phyloP scores from a whole-genome alignment of 2,888 invertebrate species.

The Notocelia uddmanniana region DNA sequence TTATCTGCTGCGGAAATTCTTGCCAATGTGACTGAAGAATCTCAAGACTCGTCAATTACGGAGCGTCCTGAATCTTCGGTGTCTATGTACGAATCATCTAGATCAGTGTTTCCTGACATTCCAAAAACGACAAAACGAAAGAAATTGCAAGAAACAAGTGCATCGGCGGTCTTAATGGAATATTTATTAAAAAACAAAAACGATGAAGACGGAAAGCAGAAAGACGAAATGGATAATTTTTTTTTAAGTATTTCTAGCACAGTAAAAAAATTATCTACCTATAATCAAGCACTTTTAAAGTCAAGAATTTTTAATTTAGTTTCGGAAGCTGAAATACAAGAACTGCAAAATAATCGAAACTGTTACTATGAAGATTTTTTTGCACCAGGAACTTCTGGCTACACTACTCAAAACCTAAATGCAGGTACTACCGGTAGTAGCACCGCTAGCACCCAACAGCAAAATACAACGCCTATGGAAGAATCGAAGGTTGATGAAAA shows the following conservation, averaged over 20 bases:
- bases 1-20: no score
- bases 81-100: no score
- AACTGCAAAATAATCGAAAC: slow-evolving; percentile 29
- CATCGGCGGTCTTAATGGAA: slow-evolving; percentile 29
- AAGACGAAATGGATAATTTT: slow-evolving; percentile 34
- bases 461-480: slow-evolving; percentile 34
- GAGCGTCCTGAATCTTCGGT: no score
- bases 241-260: slow-evolving; percentile 34
- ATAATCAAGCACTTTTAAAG: slow-evolving; percentile 37
- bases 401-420: slow-evolving; percentile 34
- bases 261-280: slow-evolving; percentile 34
- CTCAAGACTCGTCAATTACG: no score
- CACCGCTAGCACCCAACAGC: slow-evolving; percentile 32
- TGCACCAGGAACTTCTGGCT: slow-evolving; percentile 36
- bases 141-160: no score
- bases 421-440: slow-evolving; percentile 38
- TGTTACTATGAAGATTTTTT: slow-evolving; percentile 25
- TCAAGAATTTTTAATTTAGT: slow-evolving; percentile 34
- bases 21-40: no score
- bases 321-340: slow-evolving; percentile 31
- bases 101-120: no score
- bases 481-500: slow-evolving; percentile 35
- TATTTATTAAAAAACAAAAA: slow-evolving; percentile 37
- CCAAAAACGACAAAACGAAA: no score
- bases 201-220: slow-evolving; percentile 36